Conservation (phyloP, 2,797 vertebrate species). For the Limnodromus scolopaceus region DNA sequence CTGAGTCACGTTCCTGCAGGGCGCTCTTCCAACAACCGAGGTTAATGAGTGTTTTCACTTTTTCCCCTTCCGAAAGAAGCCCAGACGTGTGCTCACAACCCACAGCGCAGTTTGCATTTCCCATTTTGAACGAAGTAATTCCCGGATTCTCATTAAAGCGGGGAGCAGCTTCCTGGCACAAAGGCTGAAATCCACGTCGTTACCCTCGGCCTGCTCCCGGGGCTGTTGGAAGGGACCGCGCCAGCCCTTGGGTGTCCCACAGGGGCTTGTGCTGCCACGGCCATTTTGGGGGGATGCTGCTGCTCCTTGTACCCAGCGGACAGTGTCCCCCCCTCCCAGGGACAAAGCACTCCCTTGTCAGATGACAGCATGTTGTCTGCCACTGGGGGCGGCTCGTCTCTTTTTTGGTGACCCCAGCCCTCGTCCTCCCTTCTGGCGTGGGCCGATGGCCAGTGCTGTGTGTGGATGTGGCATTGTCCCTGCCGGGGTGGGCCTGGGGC, state of each 20-base stretch:
- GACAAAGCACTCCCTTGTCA: background rate
- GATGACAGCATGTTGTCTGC: rapidly evolving
- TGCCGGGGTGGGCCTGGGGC: rapidly evolving
- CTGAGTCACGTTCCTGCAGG: slow-evolving; percentile 73
- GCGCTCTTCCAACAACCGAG: slow-evolving; percentile 81
- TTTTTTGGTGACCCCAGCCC: too few relatives aligned
- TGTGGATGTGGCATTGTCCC: background rate
- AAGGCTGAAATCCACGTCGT: background rate
- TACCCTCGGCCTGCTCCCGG: background rate
- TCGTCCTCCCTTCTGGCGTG: background rate
- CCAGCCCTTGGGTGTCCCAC: background rate
- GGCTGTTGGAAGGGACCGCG: rapidly evolving
- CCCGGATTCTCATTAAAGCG: slow-evolving; percentile 18
- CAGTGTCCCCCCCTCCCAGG: background rate
- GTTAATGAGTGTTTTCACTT: slow-evolving; percentile 89
- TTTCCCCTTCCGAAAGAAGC: slow-evolving; percentile 72
- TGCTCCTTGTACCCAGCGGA: background rate
- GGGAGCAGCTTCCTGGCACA: slow-evolving; percentile 36
- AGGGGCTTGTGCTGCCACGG: background rate
- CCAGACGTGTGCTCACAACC: slow-evolving; percentile 26
- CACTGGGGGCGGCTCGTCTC: background rate
- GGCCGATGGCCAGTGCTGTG: rapidly evolving
- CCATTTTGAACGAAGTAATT: slow-evolving; percentile 42
- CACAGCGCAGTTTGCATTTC: slow-evolving; percentile 40
- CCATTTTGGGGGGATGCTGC: background rate